Percentiles rank a stretch among this genome's conserved stretches.
Conservation (phyloP, 2,113 vertebrate genomes). For the Terrapene triunguis region DNA sequence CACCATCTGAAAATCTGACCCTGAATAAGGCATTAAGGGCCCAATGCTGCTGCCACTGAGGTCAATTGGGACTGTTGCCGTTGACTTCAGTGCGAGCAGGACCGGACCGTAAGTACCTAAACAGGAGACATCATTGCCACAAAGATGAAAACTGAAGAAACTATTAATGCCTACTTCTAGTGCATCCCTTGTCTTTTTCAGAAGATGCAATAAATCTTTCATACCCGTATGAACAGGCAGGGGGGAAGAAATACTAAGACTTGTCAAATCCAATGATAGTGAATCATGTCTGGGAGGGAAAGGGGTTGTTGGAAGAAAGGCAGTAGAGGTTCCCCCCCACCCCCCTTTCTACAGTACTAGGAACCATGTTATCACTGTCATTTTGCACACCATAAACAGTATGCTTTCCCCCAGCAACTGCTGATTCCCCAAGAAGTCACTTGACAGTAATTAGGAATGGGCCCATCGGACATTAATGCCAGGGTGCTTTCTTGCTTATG, state of each 20-base stretch:
- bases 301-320: neutral
- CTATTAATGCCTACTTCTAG: conserved; percentile 33
- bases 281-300: conserved; percentile 1
- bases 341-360: neutral
- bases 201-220: conserved; percentile 11
- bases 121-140: neutral
- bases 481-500: neutral
- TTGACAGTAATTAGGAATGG: neutral
- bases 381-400: neutral
- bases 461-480: neutral
- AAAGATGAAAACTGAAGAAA: neutral
- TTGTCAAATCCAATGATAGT: conserved; percentile 16
- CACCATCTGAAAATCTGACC: neutral
- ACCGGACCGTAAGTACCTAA: neutral
- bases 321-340: neutral
- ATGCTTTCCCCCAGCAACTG: neutral
- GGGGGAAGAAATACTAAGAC: conserved; percentile 17
- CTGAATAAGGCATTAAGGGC: neutral
- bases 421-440: neutral
- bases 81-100: neutral
- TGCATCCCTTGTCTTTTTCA: neutral
- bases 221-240: conserved; percentile 15
- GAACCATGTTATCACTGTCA: neutral
- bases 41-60: neutral
- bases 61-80: rapidly evolving